Percentiles rank a stretch among this genome's conserved stretches.
phyloP scores from a whole-genome alignment of 1,140 invertebrate genomes.

The Drosophila busckii region DNA sequence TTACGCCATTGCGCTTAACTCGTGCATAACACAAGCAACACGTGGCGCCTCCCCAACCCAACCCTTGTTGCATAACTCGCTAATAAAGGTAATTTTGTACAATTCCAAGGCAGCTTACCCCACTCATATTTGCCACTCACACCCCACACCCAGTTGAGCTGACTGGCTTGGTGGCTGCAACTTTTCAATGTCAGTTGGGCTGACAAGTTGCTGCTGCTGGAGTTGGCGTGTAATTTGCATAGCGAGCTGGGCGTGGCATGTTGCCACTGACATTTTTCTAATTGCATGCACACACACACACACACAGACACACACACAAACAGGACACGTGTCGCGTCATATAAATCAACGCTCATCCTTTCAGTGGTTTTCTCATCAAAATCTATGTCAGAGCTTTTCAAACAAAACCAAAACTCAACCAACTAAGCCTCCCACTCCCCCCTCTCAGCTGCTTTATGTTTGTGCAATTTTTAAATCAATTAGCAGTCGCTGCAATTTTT shows the following conservation, averaged over 20 bases:
- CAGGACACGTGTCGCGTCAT: slow-evolving; percentile 38
- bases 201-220: slow-evolving; percentile 52
- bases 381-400: slow-evolving; percentile 7
- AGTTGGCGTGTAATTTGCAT: slow-evolving; percentile 26
- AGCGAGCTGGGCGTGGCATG: slow-evolving; percentile 9
- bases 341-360: slow-evolving; percentile 7
- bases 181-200: slow-evolving; percentile 57
- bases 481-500: slow-evolving; percentile 11
- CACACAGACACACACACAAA: neutral
- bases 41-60: slow-evolving; percentile 25
- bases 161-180: slow-evolving; percentile 6
- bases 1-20: slow-evolving; percentile 11
- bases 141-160: neutral
- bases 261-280: slow-evolving; percentile 64
- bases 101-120: slow-evolving; percentile 9
- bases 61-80: slow-evolving; percentile 20
- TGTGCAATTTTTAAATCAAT: slow-evolving; percentile 15
- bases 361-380: neutral
- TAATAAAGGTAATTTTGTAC: slow-evolving; percentile 63
- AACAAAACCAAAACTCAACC: neutral
- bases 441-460: slow-evolving; percentile 1
- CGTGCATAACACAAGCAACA: slow-evolving; percentile 52
- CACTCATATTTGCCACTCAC: neutral
- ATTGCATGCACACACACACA: slow-evolving; percentile 36
- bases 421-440: neutral